Evolutionary conservation across 2,797 vertebrate species (phyloP), one percentile per base, ranked within the genome.

Genomic region (Syncerus caffer): DNA sequence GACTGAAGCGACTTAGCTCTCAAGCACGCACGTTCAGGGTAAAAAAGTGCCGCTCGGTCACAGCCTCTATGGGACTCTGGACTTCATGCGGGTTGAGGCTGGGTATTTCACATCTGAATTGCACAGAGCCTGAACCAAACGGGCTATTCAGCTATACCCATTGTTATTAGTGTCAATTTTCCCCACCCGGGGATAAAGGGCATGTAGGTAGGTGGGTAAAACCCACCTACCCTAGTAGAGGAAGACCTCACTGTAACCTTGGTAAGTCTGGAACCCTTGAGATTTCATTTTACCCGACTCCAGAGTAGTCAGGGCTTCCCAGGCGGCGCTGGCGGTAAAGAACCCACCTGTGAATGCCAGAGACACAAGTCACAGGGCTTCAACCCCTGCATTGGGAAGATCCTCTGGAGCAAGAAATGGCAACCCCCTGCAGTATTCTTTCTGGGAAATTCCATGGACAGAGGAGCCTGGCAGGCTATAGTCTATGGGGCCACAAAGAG

Each of bases 301-400:
- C 21, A 34, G 47, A 87, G 29, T 42, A 15, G 15, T 53, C 84
- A 80, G 83, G 19, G 34, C 19, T 71, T 71, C 34, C 67, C 67
- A 7, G 19, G 67, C 25, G 19, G 64, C 3, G 0, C n/a, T 38
- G 12, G 67, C 6, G 64, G 34, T 21, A 71, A 23, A 38, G 34
- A 38, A 23, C 10, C 34, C 0, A 2, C 19, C 67, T 38, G 67
- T 34, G 1, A 6, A 3, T 13, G 67, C 19, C 2, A 2, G 34
- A 38, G 67, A 38, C 67, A 38, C 34, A 38, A 3, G 19, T 12
- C 67, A 38, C 19, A 71, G 34, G 2, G 19, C 34, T 71, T 6
- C 67, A 71, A 23, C 3, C 34, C 34, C 34, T 71, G 67, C 1
- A 5, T 6, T 38, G 64, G 64, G 10, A 23, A 71, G 64, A 38